These are phyloP conservation scores for Poecilia wingei DNA, from an alignment of 2,797 vertebrate genomes.

Conservation along the genomic window DNA sequence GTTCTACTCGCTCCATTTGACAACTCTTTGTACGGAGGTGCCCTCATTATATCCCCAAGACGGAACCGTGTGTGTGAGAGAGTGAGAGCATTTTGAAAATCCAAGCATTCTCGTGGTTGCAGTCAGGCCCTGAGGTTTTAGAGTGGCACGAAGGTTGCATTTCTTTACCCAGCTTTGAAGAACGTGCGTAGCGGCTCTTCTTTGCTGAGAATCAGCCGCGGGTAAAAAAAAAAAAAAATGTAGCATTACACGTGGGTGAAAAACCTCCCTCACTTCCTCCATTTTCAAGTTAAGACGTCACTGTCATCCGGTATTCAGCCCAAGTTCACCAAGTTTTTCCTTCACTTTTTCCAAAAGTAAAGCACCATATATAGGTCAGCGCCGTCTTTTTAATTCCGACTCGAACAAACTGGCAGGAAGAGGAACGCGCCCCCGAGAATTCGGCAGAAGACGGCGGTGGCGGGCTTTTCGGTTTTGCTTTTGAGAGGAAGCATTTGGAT, in stretches of 20 bases:
- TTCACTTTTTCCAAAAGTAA: conserved; percentile 50
- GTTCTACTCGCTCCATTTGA: conserved; percentile 56
- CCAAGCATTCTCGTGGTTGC: conserved; percentile 49
- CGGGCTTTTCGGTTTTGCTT: conserved; percentile 74
- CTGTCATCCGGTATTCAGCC: conserved; percentile 31
- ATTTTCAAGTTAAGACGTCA: conserved; percentile 40
- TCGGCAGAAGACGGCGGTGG: conserved; percentile 66
- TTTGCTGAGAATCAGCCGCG: conserved; percentile 21
- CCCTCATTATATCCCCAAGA: conserved; percentile 52
- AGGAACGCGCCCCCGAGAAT: conserved; percentile 69
- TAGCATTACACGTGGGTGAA: not conserved
- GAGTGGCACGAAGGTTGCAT: conserved; percentile 40
- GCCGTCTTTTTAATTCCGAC: conserved; percentile 72
- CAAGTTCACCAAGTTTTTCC: conserved; percentile 68
- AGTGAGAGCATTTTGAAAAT: conserved; percentile 29
- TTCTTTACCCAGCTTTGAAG: conserved; percentile 37
- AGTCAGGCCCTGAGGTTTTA: conserved; percentile 44
- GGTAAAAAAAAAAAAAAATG: not conserved
- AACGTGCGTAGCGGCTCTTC: conserved; percentile 11
- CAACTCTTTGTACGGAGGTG: conserved; percentile 55
- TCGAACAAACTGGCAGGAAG: conserved; percentile 77
- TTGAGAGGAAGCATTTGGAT: conserved; percentile 76
- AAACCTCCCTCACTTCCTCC: conserved; percentile 22
- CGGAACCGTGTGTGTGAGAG: conserved; percentile 15
- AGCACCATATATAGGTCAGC: conserved; percentile 79